Percentiles rank a stretch among this genome's conserved stretches.
Evolutionary conservation across 1,140 invertebrate species (phyloP).

Genomic region (Magallana ariakensis): DNA sequence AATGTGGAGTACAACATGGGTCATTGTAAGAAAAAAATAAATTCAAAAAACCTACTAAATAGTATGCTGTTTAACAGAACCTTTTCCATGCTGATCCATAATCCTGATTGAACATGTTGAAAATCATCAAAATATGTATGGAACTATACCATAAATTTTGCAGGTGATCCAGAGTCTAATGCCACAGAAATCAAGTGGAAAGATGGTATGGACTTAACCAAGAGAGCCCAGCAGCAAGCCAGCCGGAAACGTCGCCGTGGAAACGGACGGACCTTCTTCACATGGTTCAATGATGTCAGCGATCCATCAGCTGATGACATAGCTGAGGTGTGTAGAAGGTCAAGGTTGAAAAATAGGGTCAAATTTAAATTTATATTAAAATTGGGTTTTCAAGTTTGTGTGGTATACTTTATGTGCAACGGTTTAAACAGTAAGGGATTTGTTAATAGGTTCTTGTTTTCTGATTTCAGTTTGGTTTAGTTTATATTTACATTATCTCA

Average conservation of each 20-base stretch:
- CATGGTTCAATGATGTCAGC: conserved; percentile 82
- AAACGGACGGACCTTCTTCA: conserved; percentile 86
- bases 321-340: conserved; percentile 80
- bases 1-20: too few relatives aligned
- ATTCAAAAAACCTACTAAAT: too few relatives aligned
- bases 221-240: conserved; percentile 76
- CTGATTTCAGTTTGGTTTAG: too few relatives aligned
- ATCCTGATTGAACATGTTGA: neutral
- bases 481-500: too few relatives aligned
- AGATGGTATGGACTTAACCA: conserved; percentile 82
- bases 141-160: neutral
- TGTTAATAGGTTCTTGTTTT: too few relatives aligned
- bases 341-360: neutral
- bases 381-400: too few relatives aligned
- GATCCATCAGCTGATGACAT: conserved; percentile 78
- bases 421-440: too few relatives aligned
- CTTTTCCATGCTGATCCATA: neutral
- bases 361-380: too few relatives aligned
- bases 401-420: too few relatives aligned
- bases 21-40: too few relatives aligned
- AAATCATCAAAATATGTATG: neutral
- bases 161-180: conserved; percentile 77
- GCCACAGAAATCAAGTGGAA: conserved; percentile 78
- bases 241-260: conserved; percentile 79
- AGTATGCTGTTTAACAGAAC: too few relatives aligned